Evolutionary conservation across 2,888 invertebrate species (phyloP), one percentile per base, ranked within the genome.

Genomic region (Lathronympha strigana): DNA sequence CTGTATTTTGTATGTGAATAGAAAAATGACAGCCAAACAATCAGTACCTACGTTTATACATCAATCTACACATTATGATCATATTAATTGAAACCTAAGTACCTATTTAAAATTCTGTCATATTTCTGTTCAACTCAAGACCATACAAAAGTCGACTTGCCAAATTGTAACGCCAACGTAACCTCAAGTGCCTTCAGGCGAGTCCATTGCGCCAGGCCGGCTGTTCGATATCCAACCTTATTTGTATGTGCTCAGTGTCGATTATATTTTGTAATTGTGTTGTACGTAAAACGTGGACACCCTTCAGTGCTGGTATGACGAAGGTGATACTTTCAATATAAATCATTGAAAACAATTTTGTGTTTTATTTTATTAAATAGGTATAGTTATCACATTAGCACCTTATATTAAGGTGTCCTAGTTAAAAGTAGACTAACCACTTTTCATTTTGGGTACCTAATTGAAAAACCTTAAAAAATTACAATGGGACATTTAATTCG

Each of bases 251-350:
- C 71, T 71, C 71, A 77, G 76, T 81, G 82, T 86, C 82, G 78
- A 78, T 67, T 82, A 77, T 79, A 75, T 77, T 81, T 87, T 86
- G 77, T 83, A 83, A 83, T 87, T 88, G 89, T 90, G 89, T 90
- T 90, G 82, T 85, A 87, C 90, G 90, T 90, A 75, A 83, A 87
- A 90, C 90, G 90, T 90, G 83, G 86, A 90, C 89, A 91, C 90
- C 87, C 85, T 86, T 85, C 89, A 87, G 78, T 83, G 83, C 85
- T 88, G 87, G 82, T 84, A 80, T 82, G 84, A 83, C 82, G 88
- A 87, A 86, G 86, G 91, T 90, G 89, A 90, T 90, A 88, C 89
- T 87, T 89, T 89, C 88, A 89, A 89, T 88, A 90, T 83, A 88
- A 88, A 87, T 84, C 81, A 85, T 84, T 84, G 83, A 86, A 86